Evolutionary conservation across 92 coral and sea anemone species (phyloP).

Genomic region (Chrysogorgia sp.): DNA sequence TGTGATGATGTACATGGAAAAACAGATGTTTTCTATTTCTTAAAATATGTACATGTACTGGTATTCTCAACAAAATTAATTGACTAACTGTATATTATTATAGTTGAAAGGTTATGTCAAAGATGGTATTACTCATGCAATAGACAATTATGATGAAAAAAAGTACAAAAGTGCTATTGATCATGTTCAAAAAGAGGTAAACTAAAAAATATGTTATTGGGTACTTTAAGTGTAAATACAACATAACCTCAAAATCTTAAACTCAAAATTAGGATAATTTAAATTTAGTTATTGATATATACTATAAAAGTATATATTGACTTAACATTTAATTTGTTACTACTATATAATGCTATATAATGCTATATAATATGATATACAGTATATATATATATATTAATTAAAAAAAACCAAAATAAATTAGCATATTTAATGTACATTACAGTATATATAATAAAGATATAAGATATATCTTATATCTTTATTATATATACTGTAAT

Average conservation of each 20-base stretch:
- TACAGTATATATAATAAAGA: no score
- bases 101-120: constrained; percentile 34
- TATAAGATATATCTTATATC: no score
- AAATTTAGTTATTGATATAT: no score
- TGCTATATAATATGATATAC: background rate
- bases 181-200: constrained; percentile 29
- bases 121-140: constrained; percentile 25
- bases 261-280: no score
- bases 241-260: no score
- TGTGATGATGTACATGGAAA: background rate
- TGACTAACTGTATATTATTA: background rate
- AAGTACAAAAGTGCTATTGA: constrained; percentile 22
- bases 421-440: no score
- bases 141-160: background rate
- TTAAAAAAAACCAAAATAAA: background rate
- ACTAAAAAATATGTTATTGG: no score
- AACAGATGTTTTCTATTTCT: background rate
- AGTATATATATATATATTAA: no score
- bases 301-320: background rate
- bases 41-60: background rate
- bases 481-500: no score
- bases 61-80: no score
- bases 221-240: no score
- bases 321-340: background rate
- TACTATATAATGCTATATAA: background rate